Evolutionary conservation across 1,140 invertebrate genomes (phyloP).

Genomic region (Schlechtendalia chinensis): DNA sequence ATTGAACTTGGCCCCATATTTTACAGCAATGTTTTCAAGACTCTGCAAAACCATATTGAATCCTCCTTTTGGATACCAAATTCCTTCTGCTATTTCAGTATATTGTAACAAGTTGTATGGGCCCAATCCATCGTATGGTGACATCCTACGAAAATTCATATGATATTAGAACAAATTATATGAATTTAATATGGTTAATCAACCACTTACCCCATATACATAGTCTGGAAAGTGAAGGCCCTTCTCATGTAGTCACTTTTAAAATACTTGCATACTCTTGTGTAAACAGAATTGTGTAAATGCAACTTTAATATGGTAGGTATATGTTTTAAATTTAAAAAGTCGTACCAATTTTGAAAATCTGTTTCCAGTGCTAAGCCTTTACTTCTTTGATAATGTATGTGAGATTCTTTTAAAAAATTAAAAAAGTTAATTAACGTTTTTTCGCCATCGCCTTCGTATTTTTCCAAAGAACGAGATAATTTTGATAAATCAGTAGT

Average conservation of each 20-base stretch:
- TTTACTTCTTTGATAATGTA: neutral
- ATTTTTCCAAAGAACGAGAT: neutral
- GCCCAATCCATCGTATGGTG: slow-evolving; percentile 23
- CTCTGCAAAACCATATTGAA: slow-evolving; percentile 25
- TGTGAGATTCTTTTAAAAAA: neutral
- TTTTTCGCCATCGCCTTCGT: neutral
- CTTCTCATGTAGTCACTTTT: slow-evolving; percentile 14
- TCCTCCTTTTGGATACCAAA: slow-evolving; percentile 44
- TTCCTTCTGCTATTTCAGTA: slow-evolving; percentile 32
- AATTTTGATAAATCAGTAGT: slow-evolving; percentile 5
- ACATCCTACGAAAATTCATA: slow-evolving; percentile 9
- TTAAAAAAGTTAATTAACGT: neutral
- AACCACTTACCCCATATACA: slow-evolving; percentile 9
- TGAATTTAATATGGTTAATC: neutral
- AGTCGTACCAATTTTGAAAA: slow-evolving; percentile 3
- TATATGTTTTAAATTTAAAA: neutral
- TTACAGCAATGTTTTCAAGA: slow-evolving; percentile 12
- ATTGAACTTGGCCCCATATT: slow-evolving; percentile 17
- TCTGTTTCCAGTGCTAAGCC: neutral
- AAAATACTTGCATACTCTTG: neutral
- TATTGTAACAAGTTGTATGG: slow-evolving; percentile 33
- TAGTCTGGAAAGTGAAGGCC: neutral
- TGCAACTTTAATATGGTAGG: neutral
- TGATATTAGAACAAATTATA: neutral
- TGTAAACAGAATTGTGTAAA: slow-evolving; percentile 1